Evolutionary conservation across 2,113 vertebrate species (phyloP), one percentile per base, ranked within the genome.

Genomic region (Corythaeola cristata): DNA sequence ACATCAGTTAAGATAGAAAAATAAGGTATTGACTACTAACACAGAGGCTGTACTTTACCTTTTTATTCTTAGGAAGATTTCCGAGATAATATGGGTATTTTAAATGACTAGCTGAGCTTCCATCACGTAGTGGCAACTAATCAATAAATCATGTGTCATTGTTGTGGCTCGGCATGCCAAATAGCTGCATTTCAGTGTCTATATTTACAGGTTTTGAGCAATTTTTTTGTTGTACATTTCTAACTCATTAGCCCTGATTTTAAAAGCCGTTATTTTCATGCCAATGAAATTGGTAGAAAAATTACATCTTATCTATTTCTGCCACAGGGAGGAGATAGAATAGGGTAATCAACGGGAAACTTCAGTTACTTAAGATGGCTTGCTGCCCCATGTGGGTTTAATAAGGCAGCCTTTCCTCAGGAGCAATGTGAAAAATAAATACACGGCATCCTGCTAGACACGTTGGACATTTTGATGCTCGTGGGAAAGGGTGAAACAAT

Each of bases 111-210:
- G 73, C 74, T n/a, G 67, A 91, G 85, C 88, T 95, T 95, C 94
- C 68, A 39, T 92, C 80, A 80, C 83, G 58, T 90, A 49, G 93
- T 90, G 90, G 79, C 95, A 95, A 92, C 94, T 94, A 95, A 97
- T 97, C 96, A 97, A 97, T 97, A 97, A 97, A 96, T 97, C 94
- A 96, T 93, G 71, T 96, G 87, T 89, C 94, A 87, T 94, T 97
- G 85, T 95, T 97, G 84, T 93, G 89, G 92, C 88, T 96, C 63
- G 2, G 88, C 90, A 93, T 95, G 95, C 92, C 93, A 95, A 97
- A 95, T 66, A 72, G 41, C 82, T 92, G 75, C 87, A 85, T 95
- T 96, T 97, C 89, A 41, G 59, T 81, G 89, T 94, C 87, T 15
- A 4, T 72, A 78, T 94, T 96, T 85, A 71, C 89, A 90, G 63